Conservation (phyloP, 2,888 invertebrate species). For the Drosophila kambysellisi region DNA sequence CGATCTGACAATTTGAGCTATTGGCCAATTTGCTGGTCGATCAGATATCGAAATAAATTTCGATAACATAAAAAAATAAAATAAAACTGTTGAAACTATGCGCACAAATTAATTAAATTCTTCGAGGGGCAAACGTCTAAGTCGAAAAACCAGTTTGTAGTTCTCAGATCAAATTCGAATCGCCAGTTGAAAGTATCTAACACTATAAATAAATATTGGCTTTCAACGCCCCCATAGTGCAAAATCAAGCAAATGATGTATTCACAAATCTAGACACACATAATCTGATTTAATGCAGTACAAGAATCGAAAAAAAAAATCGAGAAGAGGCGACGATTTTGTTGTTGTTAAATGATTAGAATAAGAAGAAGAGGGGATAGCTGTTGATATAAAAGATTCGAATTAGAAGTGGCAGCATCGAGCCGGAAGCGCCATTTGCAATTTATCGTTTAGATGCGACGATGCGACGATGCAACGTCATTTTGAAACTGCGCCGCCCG, state of each 20-base stretch:
- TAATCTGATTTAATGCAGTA: background rate
- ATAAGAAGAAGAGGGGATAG: constrained; percentile 4
- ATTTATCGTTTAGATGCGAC: constrained; percentile 46
- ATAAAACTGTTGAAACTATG: constrained; percentile 50
- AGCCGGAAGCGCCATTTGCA: constrained; percentile 71
- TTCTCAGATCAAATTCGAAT: constrained; percentile 33
- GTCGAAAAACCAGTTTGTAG: constrained; percentile 66
- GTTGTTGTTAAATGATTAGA: constrained; percentile 5
- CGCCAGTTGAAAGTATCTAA: constrained; percentile 56
- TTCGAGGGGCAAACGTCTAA: constrained; percentile 35
- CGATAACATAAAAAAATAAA: background rate
- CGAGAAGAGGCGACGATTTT: constrained; percentile 2
- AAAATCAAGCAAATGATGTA: constrained; percentile 13
- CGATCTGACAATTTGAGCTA: constrained; percentile 40
- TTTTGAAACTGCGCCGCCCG: constrained; percentile 51
- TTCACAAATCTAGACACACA: background rate
- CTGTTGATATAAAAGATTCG: background rate
- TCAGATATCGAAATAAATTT: constrained; percentile 36
- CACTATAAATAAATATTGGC: constrained; percentile 48
- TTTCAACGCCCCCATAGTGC: constrained; percentile 41
- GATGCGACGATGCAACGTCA: constrained; percentile 52
- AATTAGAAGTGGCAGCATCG: constrained; percentile 2
- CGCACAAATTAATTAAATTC: constrained; percentile 66
- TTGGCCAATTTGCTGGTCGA: constrained; percentile 52
- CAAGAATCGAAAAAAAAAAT: background rate